Evolutionary conservation across 2,113 vertebrate genomes (phyloP).

Genomic region (Epinephelus cyanopodus): DNA sequence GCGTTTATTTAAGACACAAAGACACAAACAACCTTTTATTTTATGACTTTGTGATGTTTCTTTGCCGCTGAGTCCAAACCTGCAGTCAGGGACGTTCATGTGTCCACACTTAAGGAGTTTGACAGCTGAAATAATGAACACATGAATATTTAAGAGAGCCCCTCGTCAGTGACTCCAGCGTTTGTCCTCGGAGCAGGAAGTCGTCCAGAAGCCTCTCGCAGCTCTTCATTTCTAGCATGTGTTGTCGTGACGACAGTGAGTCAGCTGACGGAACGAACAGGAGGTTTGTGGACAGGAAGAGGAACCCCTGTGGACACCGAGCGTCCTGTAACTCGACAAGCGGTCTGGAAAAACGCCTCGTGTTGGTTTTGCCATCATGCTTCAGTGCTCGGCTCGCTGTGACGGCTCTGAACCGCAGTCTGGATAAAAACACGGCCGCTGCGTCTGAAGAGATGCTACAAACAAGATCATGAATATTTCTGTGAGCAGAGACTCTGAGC

Average conservation of each 20-base stretch:
- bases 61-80: not conserved
- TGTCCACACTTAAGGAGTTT: no score
- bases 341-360: not conserved
- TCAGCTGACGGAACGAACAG: not conserved
- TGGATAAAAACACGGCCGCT: not conserved
- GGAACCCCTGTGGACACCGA: not conserved
- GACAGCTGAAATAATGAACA: not conserved
- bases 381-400: not conserved
- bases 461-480: not conserved
- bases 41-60: no score
- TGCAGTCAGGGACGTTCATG: not conserved
- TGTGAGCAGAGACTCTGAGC: not conserved
- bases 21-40: not conserved
- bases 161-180: not conserved
- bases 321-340: not conserved
- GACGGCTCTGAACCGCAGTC: not conserved
- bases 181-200: not conserved
- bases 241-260: not conserved
- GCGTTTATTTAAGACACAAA: not conserved
- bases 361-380: conserved; percentile 13
- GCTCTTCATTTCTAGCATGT: not conserved
- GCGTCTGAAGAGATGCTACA: not conserved
- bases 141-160: no score
- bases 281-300: not conserved
- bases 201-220: no score